Conservation (phyloP, 2,888 invertebrate genomes). For the Xestoiulus laeticollis region DNA sequence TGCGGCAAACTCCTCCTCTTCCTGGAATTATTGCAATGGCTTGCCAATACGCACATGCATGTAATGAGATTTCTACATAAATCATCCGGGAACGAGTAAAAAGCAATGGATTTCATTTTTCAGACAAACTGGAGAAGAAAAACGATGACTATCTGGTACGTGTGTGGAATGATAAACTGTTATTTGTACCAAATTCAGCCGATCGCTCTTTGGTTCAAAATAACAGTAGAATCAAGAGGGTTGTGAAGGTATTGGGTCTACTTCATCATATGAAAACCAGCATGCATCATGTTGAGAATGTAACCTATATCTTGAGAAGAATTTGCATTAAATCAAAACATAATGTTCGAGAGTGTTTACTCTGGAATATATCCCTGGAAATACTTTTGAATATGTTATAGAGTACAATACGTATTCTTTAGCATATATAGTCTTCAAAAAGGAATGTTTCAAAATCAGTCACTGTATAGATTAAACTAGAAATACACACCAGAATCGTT, state of each 20-base stretch:
- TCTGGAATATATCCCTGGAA: too few species aligned
- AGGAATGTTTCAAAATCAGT: too few species aligned
- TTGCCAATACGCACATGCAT: neutral
- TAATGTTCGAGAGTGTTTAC: too few species aligned
- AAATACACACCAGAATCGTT: too few species aligned
- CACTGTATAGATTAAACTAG: too few species aligned
- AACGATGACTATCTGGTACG: neutral
- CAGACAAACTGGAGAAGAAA: neutral
- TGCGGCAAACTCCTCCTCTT: neutral
- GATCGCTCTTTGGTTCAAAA: conserved; percentile 1
- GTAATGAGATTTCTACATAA: neutral
- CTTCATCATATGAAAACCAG: too few species aligned
- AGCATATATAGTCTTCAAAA: too few species aligned
- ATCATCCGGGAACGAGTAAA: neutral
- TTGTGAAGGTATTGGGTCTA: neutral
- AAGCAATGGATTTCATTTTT: neutral
- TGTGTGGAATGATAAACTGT: neutral
- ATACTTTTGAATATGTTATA: too few species aligned
- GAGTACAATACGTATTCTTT: too few species aligned
- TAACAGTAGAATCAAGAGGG: neutral
- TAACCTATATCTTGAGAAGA: too few species aligned
- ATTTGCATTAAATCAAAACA: too few species aligned
- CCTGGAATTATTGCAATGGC: neutral
- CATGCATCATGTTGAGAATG: too few species aligned
- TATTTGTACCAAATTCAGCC: neutral